Conservation (phyloP, 2,888 invertebrate species). For the Lepidonotus clava region DNA sequence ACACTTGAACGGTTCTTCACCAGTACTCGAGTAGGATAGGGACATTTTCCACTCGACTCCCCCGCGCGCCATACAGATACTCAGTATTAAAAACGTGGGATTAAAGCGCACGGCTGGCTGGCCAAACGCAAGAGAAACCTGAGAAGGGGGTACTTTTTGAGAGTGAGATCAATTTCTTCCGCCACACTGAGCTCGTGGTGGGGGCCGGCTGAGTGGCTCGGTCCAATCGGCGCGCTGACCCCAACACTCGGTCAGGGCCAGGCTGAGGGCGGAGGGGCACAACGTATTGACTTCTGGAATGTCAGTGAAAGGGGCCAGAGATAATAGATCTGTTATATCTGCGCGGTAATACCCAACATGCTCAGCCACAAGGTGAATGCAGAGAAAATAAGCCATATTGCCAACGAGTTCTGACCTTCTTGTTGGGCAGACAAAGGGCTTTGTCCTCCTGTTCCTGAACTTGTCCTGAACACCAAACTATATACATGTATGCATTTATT, state of each 20-base stretch:
- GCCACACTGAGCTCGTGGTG: slow-evolving; percentile 18
- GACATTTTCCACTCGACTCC: slow-evolving; percentile 39
- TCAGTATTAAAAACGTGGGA: slow-evolving; percentile 49
- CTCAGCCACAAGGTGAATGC: not conserved
- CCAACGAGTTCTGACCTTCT: too few relatives aligned
- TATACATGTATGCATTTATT: too few relatives aligned
- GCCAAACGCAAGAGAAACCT: slow-evolving; percentile 36
- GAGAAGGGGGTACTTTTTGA: slow-evolving; percentile 34
- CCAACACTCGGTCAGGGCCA: not conserved
- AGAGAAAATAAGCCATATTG: not conserved
- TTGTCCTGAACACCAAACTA: too few relatives aligned
- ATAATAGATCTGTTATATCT: slow-evolving; percentile 29
- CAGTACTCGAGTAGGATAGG: slow-evolving; percentile 21
- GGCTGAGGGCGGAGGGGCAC: not conserved
- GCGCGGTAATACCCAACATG: slow-evolving; percentile 21
- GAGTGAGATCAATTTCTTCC: slow-evolving; percentile 52
- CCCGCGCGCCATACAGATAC: slow-evolving; percentile 30
- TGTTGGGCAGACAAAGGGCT: too few relatives aligned
- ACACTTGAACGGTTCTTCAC: slow-evolving; percentile 42
- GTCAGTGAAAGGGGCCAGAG: not conserved
- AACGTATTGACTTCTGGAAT: slow-evolving; percentile 26
- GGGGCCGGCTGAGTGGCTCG: slow-evolving; percentile 39
- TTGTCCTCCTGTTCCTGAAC: too few relatives aligned
- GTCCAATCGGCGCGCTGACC: not conserved
- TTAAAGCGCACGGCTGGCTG: slow-evolving; percentile 23